Evolutionary conservation across 2,888 invertebrate species (phyloP).

Genomic region (Trachelus iudaicus): DNA sequence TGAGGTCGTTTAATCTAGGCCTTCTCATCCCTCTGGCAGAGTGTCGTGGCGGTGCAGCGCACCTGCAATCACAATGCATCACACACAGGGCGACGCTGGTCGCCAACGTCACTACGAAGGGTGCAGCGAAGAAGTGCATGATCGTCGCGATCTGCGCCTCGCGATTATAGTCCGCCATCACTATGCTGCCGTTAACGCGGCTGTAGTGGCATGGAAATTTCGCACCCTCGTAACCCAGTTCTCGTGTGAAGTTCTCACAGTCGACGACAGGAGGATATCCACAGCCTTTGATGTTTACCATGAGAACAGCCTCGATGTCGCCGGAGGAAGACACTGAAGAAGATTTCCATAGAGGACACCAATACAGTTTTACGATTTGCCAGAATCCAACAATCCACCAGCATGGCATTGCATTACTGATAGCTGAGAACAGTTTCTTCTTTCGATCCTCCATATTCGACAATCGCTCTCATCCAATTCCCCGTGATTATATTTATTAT

Average conservation of each 20-base stretch:
- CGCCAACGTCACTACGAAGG: constrained; percentile 84
- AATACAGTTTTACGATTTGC: neutral
- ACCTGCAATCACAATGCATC: constrained; percentile 88
- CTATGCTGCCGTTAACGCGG: constrained; percentile 83
- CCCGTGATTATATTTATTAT: neutral
- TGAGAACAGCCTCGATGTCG: constrained; percentile 73
- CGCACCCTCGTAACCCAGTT: constrained; percentile 77
- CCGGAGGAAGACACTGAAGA: constrained; percentile 46
- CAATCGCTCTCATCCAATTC: neutral
- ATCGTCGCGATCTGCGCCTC: constrained; percentile 85
- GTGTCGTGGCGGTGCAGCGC: constrained; percentile 74
- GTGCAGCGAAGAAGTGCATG: constrained; percentile 85
- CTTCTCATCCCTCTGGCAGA: constrained; percentile 68
- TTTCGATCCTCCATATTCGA: neutral
- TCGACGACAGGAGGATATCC: constrained; percentile 83
- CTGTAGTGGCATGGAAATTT: constrained; percentile 78
- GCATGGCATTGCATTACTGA: neutral
- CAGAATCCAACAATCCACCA: neutral
- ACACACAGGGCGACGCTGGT: constrained; percentile 88
- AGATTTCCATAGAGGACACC: constrained; percentile 1
- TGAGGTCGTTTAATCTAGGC: constrained; percentile 70
- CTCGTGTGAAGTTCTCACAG: constrained; percentile 80
- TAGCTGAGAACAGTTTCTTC: neutral
- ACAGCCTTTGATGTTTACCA: constrained; percentile 86
- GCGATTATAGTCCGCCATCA: constrained; percentile 84